Evolutionary conservation across 64 coral and sea anemone species (phyloP).

Genomic region (Pachyseris speciosa): DNA sequence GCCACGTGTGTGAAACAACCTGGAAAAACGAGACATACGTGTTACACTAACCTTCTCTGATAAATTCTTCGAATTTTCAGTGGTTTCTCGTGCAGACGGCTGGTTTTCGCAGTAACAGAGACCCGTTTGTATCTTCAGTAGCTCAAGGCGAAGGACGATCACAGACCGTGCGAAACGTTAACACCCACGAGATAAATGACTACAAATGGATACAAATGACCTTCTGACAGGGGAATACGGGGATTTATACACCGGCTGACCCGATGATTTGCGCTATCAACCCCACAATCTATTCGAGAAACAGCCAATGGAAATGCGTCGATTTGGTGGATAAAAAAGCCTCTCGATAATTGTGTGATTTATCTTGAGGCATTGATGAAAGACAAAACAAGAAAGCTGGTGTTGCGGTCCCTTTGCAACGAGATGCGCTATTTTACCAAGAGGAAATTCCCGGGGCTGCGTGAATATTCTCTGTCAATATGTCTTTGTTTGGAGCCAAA

Average conservation of each 20-base stretch:
- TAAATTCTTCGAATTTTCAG: not conserved
- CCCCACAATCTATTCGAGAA: not conserved
- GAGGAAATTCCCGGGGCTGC: slow-evolving; percentile 26
- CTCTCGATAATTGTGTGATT: not conserved
- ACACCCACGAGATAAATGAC: slow-evolving; percentile 41
- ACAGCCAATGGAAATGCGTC: not conserved
- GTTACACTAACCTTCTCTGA: not conserved
- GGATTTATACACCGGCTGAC: slow-evolving; percentile 36
- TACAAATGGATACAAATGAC: slow-evolving; percentile 61
- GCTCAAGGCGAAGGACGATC: not conserved
- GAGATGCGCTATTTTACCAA: not conserved
- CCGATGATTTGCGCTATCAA: slow-evolving; percentile 4
- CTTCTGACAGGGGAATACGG: slow-evolving; percentile 40
- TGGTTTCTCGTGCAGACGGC: not conserved
- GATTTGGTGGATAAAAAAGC: not conserved
- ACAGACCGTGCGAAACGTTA: not conserved
- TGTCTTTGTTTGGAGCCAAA: not conserved
- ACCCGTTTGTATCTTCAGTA: not conserved
- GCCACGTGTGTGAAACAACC: not conserved
- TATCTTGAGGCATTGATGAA: slow-evolving; percentile 17
- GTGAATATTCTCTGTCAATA: slow-evolving; percentile 6
- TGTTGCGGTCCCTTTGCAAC: slow-evolving; percentile 43
- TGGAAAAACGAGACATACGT: not conserved
- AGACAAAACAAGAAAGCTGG: slow-evolving; percentile 1
- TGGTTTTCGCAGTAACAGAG: not conserved